These are phyloP conservation scores for Zhuqinia jingwanae DNA, from an alignment of 2,888 invertebrate genomes.

Conservation along the genomic window DNA sequence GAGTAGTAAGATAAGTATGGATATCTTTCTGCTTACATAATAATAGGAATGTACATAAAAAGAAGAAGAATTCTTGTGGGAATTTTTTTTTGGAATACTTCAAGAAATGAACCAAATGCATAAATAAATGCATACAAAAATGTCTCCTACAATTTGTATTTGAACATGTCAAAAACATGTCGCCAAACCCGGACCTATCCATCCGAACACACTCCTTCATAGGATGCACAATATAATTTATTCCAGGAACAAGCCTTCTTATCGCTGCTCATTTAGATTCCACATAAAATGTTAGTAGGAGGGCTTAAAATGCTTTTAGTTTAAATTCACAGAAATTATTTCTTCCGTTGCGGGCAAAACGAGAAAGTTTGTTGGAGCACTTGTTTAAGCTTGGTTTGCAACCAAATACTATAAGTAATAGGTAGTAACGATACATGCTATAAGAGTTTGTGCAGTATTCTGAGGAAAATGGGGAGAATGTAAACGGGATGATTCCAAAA, in stretches of 20 bases:
- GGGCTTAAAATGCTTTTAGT: background rate
- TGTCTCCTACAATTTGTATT: slow-evolving; percentile 4
- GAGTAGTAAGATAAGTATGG: background rate
- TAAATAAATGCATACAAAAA: background rate
- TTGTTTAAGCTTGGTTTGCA: background rate
- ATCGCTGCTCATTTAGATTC: background rate
- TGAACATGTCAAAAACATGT: background rate
- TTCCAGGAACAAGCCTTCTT: background rate
- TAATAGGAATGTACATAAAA: background rate
- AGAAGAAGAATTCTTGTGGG: background rate
- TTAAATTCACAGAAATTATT: background rate
- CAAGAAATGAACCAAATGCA: too few species aligned
- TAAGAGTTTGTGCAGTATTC: too few species aligned
- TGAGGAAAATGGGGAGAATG: too few species aligned
- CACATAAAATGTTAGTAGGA: background rate
- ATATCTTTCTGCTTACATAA: background rate
- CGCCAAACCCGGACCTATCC: background rate
- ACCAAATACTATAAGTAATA: background rate
- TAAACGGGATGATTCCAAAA: background rate
- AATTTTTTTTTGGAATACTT: too few species aligned
- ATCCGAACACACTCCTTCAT: background rate
- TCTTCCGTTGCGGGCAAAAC: background rate
- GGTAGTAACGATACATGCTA: background rate
- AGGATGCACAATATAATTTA: background rate
- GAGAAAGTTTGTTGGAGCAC: background rate